These are phyloP conservation scores for Labeo rohita DNA, from an alignment of 2,113 vertebrate species.

Conservation along the genomic window DNA sequence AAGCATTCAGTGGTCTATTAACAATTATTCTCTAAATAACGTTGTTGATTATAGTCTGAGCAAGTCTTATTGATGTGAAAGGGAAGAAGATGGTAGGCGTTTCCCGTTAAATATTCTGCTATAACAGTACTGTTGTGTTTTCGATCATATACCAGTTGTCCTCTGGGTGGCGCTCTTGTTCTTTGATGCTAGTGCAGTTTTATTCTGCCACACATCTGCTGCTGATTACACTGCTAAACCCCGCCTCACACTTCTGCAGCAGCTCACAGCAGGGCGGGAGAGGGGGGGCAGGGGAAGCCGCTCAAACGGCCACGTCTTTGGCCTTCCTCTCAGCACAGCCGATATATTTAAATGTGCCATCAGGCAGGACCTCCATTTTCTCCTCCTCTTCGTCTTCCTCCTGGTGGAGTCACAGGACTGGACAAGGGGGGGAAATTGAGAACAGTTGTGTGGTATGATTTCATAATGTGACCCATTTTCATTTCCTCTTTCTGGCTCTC, in stretches of 20 bases:
- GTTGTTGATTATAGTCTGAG: background rate
- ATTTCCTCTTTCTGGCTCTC: conserved; percentile 32
- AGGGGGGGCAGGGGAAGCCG: background rate
- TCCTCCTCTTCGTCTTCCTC: conserved; percentile 14
- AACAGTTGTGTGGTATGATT: conserved; percentile 35
- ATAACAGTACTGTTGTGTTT: background rate
- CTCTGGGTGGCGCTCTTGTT: conserved; percentile 44
- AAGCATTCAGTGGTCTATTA: background rate
- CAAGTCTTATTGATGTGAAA: background rate
- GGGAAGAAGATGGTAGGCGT: background rate
- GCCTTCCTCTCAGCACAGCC: conserved; percentile 11
- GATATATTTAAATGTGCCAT: conserved; percentile 34
- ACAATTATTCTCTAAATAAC: background rate
- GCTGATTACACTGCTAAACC: conserved; percentile 30
- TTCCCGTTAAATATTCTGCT: background rate
- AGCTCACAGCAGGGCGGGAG: conserved; percentile 20
- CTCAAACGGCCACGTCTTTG: conserved; percentile 2
- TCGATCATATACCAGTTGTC: background rate
- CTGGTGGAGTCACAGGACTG: conserved; percentile 37
- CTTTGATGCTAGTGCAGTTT: background rate
- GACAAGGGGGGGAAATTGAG: conserved; percentile 37
- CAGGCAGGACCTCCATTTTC: conserved; percentile 48
- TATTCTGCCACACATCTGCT: conserved; percentile 39
- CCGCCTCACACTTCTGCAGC: conserved; percentile 37
- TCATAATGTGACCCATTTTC: conserved; percentile 37